phyloP scores from a whole-genome alignment of 2,113 vertebrate species.

The Oostethus manadensis region DNA sequence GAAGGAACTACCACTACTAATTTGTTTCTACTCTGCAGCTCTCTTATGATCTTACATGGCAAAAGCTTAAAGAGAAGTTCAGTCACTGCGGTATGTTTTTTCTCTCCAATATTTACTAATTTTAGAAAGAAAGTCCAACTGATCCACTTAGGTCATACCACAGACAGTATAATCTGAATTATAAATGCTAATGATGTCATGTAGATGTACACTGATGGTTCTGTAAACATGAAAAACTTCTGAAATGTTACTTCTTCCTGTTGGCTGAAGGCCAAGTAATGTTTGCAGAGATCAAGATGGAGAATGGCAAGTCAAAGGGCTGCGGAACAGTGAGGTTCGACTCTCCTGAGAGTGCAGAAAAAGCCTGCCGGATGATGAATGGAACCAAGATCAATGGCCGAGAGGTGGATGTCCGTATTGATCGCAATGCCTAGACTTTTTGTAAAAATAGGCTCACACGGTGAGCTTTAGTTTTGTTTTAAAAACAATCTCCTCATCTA shows the following conservation, averaged over 20 bases:
- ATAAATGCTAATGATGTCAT: neutral
- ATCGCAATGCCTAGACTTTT: slow-evolving; percentile 85
- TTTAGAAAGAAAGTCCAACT: neutral
- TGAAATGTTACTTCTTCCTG: slow-evolving; percentile 45
- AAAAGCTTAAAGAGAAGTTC: slow-evolving; percentile 98
- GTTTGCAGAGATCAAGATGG: slow-evolving; percentile 99
- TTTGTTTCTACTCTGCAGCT: slow-evolving; percentile 78
- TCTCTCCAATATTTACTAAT: neutral
- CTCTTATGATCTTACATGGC: slow-evolving; percentile 96
- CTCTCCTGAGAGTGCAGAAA: slow-evolving; percentile 91
- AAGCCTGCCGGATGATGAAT: slow-evolving; percentile 96
- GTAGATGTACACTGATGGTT: neutral
- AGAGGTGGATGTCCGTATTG: slow-evolving; percentile 96
- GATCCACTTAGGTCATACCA: neutral
- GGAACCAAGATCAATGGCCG: slow-evolving; percentile 97
- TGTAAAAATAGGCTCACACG: slow-evolving; percentile 55
- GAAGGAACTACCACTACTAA: neutral
- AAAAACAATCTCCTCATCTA: slow-evolving; percentile 83
- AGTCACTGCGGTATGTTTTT: slow-evolving; percentile 87
- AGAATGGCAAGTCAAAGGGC: slow-evolving; percentile 95
- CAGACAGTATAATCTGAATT: neutral
- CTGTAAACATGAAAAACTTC: neutral
- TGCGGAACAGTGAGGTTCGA: slow-evolving; percentile 96
- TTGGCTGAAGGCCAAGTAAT: slow-evolving; percentile 85
- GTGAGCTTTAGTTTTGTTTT: slow-evolving; percentile 87